Evolutionary conservation across 2,797 vertebrate species (phyloP).

Genomic region (Chelon labrosus): DNA sequence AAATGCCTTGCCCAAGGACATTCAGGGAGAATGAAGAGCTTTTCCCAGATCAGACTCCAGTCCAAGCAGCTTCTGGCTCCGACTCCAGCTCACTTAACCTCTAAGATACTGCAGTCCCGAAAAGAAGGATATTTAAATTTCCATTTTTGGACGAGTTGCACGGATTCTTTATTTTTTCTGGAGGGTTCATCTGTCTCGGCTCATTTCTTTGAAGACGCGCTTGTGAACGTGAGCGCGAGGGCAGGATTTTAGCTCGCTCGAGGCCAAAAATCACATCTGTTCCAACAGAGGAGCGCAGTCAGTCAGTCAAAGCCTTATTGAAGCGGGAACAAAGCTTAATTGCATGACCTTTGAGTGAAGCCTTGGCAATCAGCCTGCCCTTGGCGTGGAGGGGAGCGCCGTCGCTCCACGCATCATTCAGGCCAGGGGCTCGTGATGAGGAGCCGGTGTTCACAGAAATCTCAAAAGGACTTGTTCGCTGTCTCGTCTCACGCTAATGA

Average conservation of each 20-base stretch:
- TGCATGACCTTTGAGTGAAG: slow-evolving; percentile 79
- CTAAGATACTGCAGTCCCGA: slow-evolving; percentile 9
- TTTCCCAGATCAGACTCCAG: slow-evolving; percentile 10
- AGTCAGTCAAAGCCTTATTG: slow-evolving; percentile 71
- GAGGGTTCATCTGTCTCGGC: slow-evolving; percentile 20
- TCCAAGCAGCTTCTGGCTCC: slow-evolving; percentile 27
- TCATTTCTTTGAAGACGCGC: slow-evolving; percentile 38
- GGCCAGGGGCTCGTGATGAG: slow-evolving; percentile 67
- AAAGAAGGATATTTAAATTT: slow-evolving; percentile 35
- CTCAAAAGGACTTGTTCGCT: slow-evolving; percentile 77
- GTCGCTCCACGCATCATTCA: slow-evolving; percentile 58
- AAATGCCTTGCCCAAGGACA: slow-evolving; percentile 35
- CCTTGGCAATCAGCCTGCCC: slow-evolving; percentile 76
- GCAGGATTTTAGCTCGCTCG: slow-evolving; percentile 34
- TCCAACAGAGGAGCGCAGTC: slow-evolving; percentile 55
- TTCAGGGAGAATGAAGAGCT: slow-evolving; percentile 4
- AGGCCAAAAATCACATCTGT: slow-evolving; percentile 76
- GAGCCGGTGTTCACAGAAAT: slow-evolving; percentile 56
- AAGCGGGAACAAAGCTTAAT: slow-evolving; percentile 80
- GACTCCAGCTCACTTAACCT: slow-evolving; percentile 34
- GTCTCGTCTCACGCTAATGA: slow-evolving; percentile 76
- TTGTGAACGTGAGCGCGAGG: slow-evolving; percentile 33
- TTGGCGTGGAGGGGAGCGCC: slow-evolving; percentile 67
- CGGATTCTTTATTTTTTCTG: slow-evolving; percentile 5
- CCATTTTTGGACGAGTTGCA: slow-evolving; percentile 26